A percentile compares a stretch with the other conserved stretches of the same genome.
phyloP scores from a whole-genome alignment of 2,888 invertebrate genomes.

The Gastrophysa polygoni region DNA sequence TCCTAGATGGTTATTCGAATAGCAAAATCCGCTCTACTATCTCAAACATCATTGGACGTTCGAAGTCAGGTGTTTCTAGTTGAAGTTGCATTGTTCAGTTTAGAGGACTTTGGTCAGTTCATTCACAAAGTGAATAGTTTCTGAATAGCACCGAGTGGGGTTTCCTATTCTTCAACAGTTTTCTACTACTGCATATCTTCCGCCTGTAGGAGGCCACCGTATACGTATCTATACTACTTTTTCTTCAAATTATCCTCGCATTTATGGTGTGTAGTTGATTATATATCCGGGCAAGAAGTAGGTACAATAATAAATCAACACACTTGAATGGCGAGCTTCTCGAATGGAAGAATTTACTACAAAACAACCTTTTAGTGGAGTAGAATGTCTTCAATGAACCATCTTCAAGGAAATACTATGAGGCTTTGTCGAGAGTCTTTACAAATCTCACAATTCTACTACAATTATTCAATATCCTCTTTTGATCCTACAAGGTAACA shows the following conservation, averaged over 20 bases:
- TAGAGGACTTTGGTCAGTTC: neutral
- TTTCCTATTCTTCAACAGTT: neutral
- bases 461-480: conserved; percentile 27
- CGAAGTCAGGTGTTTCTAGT: neutral
- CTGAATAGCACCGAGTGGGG: neutral
- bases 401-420: conserved; percentile 15
- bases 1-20: too few relatives aligned
- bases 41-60: neutral
- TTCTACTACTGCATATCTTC: neutral
- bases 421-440: conserved; percentile 19
- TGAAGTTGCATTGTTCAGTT: neutral
- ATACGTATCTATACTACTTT: too few relatives aligned
- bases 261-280: conserved; percentile 15
- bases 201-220: neutral
- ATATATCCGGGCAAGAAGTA: conserved; percentile 8
- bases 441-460: conserved; percentile 24
- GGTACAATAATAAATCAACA: conserved; percentile 11
- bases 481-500: conserved; percentile 16
- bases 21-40: neutral
- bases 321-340: conserved; percentile 12
- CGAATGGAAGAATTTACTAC: conserved; percentile 5
- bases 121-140: neutral
- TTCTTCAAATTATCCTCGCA: conserved; percentile 4
- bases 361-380: conserved; percentile 12
- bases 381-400: conserved; percentile 7